Percentiles rank a stretch among this genome's conserved stretches.
Conservation (phyloP, 2,888 invertebrate genomes). For the Pogonocherus hispidulus region DNA sequence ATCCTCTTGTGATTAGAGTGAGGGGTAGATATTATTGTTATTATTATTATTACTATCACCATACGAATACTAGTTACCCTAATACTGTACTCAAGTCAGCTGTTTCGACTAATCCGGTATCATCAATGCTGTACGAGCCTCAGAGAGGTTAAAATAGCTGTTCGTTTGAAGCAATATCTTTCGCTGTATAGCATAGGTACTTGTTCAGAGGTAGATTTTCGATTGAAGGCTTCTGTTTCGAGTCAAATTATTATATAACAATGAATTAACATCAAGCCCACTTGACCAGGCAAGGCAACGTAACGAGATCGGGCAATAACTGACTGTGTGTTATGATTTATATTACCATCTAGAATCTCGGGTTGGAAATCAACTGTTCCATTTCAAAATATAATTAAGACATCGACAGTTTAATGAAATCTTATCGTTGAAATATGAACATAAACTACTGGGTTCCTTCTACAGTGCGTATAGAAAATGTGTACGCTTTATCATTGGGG, state of each 20-base stretch:
- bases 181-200: too few species aligned
- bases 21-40: too few species aligned
- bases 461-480: not conserved
- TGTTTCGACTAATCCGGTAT: too few species aligned
- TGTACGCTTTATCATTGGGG: not conserved
- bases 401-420: not conserved
- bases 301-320: not conserved
- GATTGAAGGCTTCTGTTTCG: not conserved
- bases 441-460: not conserved
- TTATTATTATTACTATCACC: too few species aligned
- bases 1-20: too few species aligned
- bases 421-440: not conserved
- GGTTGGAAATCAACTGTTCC: not conserved
- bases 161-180: too few species aligned
- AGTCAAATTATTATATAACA: not conserved
- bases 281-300: not conserved
- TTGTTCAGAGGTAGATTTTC: not conserved
- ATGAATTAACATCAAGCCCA: not conserved
- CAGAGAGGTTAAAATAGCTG: too few species aligned
- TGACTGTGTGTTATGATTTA: not conserved
- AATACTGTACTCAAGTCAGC: too few species aligned
- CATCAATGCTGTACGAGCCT: too few species aligned
- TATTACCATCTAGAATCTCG: not conserved
- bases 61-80: too few species aligned
- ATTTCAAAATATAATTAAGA: slow-evolving; percentile 4